phyloP scores from a whole-genome alignment of 2,797 vertebrate species.

The Phrynocephalus guinanensis region DNA sequence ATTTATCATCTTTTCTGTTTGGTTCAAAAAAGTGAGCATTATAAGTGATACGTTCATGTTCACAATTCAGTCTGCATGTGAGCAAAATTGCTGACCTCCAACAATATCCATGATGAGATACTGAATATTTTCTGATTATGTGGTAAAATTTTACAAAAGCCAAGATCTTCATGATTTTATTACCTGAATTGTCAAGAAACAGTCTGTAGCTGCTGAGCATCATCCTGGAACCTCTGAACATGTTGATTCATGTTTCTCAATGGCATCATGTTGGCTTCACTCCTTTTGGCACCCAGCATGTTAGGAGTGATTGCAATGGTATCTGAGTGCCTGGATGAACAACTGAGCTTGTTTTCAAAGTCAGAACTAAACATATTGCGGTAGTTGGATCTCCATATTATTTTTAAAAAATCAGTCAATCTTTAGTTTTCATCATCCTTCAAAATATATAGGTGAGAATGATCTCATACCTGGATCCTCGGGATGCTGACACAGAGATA shows the following conservation, averaged over 20 bases:
- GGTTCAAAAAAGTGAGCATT: too few species aligned
- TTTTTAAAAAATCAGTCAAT: neutral
- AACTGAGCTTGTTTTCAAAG: neutral
- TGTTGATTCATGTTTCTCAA: neutral
- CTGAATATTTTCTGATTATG: neutral
- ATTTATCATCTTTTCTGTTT: too few species aligned
- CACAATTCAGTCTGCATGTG: neutral
- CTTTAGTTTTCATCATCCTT: accelerated
- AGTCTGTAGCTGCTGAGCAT: neutral
- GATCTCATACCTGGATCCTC: constrained; percentile 36
- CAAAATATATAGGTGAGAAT: constrained; percentile 34
- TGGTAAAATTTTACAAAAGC: neutral
- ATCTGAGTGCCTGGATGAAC: neutral
- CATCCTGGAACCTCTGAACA: neutral
- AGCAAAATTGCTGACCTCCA: neutral
- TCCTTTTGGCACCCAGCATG: neutral
- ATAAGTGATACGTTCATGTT: neutral
- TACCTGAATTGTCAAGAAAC: neutral
- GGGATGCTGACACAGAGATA: constrained; percentile 31
- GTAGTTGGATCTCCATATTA: constrained; percentile 13
- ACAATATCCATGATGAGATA: neutral
- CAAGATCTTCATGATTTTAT: neutral
- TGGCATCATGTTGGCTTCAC: neutral
- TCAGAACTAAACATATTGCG: constrained; percentile 22
- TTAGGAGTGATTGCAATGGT: neutral